A percentile compares a stretch with the other conserved stretches of the same genome.
Evolutionary conservation across 2,888 invertebrate genomes (phyloP).

Genomic region (Ischnus inquisitorius): DNA sequence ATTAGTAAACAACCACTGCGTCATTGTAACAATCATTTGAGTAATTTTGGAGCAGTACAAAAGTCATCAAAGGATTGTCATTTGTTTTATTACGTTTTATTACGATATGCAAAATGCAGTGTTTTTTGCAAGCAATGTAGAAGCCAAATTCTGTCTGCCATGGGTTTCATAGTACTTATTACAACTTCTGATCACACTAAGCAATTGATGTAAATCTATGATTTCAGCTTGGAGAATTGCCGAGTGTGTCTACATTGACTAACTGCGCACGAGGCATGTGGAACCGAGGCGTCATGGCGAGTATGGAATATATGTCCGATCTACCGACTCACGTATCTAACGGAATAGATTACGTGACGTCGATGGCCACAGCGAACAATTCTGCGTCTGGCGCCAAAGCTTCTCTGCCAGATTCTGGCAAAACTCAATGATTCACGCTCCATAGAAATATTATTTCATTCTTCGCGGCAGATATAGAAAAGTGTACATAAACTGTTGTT

Average conservation of each 20-base stretch:
- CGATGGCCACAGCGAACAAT: conserved; percentile 52
- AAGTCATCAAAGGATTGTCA: no score
- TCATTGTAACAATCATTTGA: no score
- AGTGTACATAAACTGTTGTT: conserved; percentile 3
- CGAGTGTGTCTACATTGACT: conserved; percentile 72
- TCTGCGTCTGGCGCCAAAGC: conserved; percentile 44
- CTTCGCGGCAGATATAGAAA: not conserved
- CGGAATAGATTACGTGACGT: conserved; percentile 69
- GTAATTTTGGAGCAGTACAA: no score
- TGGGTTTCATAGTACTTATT: no score
- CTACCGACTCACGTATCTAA: conserved; percentile 75
- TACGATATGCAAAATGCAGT: no score
- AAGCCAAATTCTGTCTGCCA: no score
- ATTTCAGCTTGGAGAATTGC: conserved; percentile 75
- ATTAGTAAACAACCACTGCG: no score
- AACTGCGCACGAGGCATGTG: conserved; percentile 73
- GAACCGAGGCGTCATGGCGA: conserved; percentile 78
- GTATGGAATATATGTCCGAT: conserved; percentile 76
- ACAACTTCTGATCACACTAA: not conserved
- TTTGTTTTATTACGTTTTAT: no score
- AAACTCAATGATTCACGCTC: conserved; percentile 39
- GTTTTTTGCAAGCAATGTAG: no score
- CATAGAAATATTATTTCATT: conserved; percentile 13
- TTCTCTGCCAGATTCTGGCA: conserved; percentile 43
- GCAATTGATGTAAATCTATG: not conserved